A percentile compares a stretch with the other conserved stretches of the same genome.
These are phyloP conservation scores for Sarotherodon lohbergeri DNA, from an alignment of 2,113 vertebrate species.

Conservation along the genomic window DNA sequence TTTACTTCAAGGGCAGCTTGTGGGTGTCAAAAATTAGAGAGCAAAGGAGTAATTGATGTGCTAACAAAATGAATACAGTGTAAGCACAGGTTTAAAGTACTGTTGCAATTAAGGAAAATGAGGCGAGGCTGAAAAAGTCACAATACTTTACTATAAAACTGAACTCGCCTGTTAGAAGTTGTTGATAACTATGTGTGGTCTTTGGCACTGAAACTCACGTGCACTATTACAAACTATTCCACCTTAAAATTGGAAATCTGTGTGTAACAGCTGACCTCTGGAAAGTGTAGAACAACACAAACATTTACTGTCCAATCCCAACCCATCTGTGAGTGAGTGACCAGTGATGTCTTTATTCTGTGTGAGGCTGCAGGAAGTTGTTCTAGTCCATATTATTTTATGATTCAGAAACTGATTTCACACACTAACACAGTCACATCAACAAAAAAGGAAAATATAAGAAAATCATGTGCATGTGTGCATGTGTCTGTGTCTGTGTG, in stretches of 20 bases:
- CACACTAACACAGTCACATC: too few relatives aligned
- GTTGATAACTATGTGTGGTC: neutral
- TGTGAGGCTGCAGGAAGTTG: neutral
- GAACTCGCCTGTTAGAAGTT: neutral
- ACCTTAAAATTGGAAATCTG: neutral
- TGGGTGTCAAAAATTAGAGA: neutral
- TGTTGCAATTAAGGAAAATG: rapidly evolving
- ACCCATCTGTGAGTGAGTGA: neutral
- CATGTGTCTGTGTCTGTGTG: rapidly evolving
- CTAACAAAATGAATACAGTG: rapidly evolving
- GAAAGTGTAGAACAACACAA: neutral
- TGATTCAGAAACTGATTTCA: neutral
- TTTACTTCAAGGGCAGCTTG: neutral
- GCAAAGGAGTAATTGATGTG: neutral
- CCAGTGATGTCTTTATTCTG: neutral
- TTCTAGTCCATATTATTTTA: too few relatives aligned
- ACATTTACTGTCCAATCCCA: neutral
- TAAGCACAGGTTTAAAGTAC: neutral
- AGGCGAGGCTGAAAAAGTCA: neutral
- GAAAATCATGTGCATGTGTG: neutral
- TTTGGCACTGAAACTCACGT: neutral
- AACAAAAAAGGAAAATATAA: too few relatives aligned
- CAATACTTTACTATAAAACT: too few relatives aligned
- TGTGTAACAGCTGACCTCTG: neutral
- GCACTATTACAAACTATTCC: neutral